Conservation (phyloP, 2,797 vertebrate species). For the Enteromius anoplus region DNA sequence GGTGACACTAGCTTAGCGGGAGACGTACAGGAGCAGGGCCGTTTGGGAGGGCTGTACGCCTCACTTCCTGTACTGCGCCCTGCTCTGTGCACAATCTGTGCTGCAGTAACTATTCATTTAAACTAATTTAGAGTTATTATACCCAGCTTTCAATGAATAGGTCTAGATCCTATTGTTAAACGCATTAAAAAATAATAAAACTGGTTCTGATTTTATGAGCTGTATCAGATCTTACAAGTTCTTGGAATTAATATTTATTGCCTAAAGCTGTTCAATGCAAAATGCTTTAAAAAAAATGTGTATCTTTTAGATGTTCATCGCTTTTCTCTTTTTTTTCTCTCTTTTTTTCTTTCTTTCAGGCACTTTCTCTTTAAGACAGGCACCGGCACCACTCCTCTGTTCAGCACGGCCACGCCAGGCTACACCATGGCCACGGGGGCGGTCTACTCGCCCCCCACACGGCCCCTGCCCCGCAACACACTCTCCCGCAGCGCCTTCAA, state of each 20-base stretch:
- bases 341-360: conserved; percentile 73
- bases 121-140: conserved; percentile 26
- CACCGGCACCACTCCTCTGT: conserved; percentile 97
- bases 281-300: conserved; percentile 12
- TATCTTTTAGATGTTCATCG: conserved; percentile 2
- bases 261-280: conserved; percentile 17
- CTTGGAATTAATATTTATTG: conserved; percentile 24
- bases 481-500: conserved; percentile 98
- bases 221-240: conserved; percentile 8
- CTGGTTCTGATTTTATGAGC: conserved; percentile 5
- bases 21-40: neutral
- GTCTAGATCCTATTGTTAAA: conserved; percentile 4
- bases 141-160: neutral
- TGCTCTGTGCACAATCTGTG: conserved; percentile 40
- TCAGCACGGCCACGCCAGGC: conserved; percentile 96
- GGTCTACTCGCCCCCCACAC: conserved; percentile 95
- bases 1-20: conserved; percentile 34
- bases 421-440: conserved; percentile 99
- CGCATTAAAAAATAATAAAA: conserved; percentile 4
- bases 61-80: conserved; percentile 27
- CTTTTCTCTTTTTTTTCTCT: conserved; percentile 16
- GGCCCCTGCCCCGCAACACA: conserved; percentile 96
- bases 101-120: neutral
- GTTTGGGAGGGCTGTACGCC: conserved; percentile 27
- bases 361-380: conserved; percentile 99